Conservation (phyloP, 2,113 vertebrate species). For the Phaethornis superciliosus region DNA sequence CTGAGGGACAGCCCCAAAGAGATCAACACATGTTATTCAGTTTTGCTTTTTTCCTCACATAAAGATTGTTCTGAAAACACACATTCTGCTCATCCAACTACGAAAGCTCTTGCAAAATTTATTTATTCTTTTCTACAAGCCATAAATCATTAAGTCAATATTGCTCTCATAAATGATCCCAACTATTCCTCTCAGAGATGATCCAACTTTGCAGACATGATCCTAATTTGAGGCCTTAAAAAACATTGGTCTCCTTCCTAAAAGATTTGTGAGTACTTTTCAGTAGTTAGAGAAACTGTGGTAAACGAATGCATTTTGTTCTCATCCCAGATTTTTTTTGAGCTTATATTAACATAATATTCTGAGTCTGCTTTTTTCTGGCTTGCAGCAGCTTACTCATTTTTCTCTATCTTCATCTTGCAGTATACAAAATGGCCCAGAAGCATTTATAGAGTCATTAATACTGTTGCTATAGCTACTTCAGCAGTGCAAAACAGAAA, state of each 20-base stretch:
- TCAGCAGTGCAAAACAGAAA: slow-evolving; percentile 6
- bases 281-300: background rate
- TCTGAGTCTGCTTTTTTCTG: background rate
- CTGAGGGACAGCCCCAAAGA: background rate
- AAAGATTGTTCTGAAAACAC: background rate
- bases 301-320: background rate
- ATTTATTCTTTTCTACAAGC: background rate
- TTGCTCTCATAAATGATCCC: background rate
- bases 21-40: background rate
- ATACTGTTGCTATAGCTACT: slow-evolving; percentile 29
- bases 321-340: background rate
- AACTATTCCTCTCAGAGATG: background rate
- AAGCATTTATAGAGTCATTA: background rate
- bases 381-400: background rate
- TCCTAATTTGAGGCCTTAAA: background rate
- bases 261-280: background rate
- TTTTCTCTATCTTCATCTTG: background rate
- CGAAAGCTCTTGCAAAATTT: background rate
- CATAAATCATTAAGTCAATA: background rate
- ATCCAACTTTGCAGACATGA: background rate
- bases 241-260: background rate
- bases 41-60: background rate
- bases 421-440: background rate
- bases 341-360: background rate
- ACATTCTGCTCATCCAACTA: background rate